Percentiles rank a stretch among this genome's conserved stretches.
phyloP scores from a whole-genome alignment of 2,113 vertebrate species.

The Erinaceus europaeus region DNA sequence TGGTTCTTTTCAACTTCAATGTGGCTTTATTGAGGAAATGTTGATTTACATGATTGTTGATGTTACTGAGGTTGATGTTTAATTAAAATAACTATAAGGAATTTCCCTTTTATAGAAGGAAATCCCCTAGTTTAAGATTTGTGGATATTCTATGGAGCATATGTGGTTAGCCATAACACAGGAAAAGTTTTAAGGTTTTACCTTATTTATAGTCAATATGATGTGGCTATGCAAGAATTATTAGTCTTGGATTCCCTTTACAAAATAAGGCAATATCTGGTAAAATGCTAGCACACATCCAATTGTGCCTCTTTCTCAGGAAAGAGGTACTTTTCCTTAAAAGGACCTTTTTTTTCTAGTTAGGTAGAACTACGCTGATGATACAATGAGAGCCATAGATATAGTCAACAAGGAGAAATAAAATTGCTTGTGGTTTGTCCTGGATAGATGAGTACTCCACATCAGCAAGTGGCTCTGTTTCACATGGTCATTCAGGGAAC shows the following conservation, averaged over 20 bases:
- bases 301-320: not conserved
- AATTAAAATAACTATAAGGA: not conserved
- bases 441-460: not conserved
- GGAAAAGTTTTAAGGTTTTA: not conserved
- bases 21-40: no score
- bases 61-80: not conserved
- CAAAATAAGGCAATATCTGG: not conserved
- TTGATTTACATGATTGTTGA: no score
- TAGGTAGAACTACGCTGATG: not conserved
- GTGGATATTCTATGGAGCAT: not conserved
- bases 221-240: not conserved
- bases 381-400: not conserved
- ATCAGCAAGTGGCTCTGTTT: not conserved
- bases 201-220: not conserved
- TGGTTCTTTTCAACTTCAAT: no score
- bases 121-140: not conserved
- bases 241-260: slow-evolving; percentile 1
- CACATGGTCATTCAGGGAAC: not conserved
- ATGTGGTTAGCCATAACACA: not conserved
- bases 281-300: not conserved
- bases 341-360: not conserved
- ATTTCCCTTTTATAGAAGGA: not conserved
- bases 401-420: not conserved
- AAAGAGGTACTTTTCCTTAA: not conserved
- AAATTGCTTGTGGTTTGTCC: not conserved